Base-by-base conservation (phyloP, 2,113 vertebrate genomes). In the Gulo gulo region DNA sequence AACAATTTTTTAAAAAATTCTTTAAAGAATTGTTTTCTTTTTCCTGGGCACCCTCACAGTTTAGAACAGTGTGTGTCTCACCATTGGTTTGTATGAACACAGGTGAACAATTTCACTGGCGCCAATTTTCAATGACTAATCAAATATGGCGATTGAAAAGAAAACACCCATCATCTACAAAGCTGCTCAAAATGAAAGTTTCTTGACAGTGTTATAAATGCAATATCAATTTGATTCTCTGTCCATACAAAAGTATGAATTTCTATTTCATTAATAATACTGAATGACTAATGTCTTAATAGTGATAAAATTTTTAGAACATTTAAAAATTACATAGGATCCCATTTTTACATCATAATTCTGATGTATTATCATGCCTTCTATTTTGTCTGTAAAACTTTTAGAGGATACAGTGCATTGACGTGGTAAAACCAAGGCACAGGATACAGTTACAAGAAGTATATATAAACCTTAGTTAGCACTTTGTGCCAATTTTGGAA, bases 401-500 rank as follows among this genome's bases (percentile, higher is more conserved):
- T 79, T 39, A 36, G 57, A 94, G 78, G 91, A 97, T 98, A 96
- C 85, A 94, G 97, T 97, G 96, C 92, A 83, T 63, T 50, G 71
- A 80, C 50, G 61, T 76, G 83, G 97, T 80, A 96, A 98, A 98
- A 97, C 82, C 97, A 98, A 98, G 91, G 98, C 97, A 99, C 98
- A 97, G 86, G 94, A 95, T 87, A 98, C 95, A 98, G 94, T 95
- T 95, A 97, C 73, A 81, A 95, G 47, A 96, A 97, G 71, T 92
- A 18, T 96, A 52, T 97, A 96, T 84, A 95, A 97, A 97, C 34
- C 84, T 78, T 86, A 94, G 91, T 76, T 86, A 94, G 92, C 73
- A 94, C 97, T 93, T 95, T 82, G 97, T 4, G 79, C 96, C 89
- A n/a, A 74, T 89, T 97, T 98, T 36, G 87, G 84, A 98, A 94